Base-by-base conservation (phyloP, 2,113 vertebrate species). In the Tragelaphus buxtoni region DNA sequence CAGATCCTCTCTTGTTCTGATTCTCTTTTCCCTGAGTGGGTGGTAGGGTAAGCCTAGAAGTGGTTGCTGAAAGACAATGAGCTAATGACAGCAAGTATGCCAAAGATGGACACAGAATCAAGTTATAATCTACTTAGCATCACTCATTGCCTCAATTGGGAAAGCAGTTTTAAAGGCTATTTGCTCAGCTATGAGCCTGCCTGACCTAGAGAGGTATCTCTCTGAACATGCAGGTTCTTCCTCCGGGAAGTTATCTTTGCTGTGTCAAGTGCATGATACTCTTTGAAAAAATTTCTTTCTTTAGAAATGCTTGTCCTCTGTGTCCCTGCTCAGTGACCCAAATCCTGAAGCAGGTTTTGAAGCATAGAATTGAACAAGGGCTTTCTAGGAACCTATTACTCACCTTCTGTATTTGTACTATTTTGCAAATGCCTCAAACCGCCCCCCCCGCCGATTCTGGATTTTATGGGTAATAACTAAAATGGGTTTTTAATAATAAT, bases 281-380 rank as follows among this genome's bases (percentile, higher is more conserved):
- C 30, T 45, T 90, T 81, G 49, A 85, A 90, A 90, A 76, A 92
- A 65, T 60, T 88, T 94, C 74, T 76, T 80, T 80, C 69, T 95
- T 90, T 4, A 63, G n/a, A 94, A 83, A 45, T 35, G 20, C 22
- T 89, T 53, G 9, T 72, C 82, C 61, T 80, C 49, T 60, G 26
- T 82, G 69, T 72, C 84, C n/a, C 85, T 90, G 82, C 28, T 96
- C 69, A 85, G 84, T 95, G 85, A 95, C 92, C 92, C 79, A 93
- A 84, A 94, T 90, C 35, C 80, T 56, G 65, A 90, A 35, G 42
- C 65, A 51, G 12, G 60, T 81, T 94, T 85, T 63, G 88, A 79
- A 94, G 76, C 65, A 85, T 1, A 69, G 55, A 79, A 56, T 2
- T 42, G 35, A 92, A 82, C 13, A 63, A 28, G 47, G 9, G 7